phyloP scores from a whole-genome alignment of 2,888 invertebrate genomes.

The Lepetodrilus schrolli region DNA sequence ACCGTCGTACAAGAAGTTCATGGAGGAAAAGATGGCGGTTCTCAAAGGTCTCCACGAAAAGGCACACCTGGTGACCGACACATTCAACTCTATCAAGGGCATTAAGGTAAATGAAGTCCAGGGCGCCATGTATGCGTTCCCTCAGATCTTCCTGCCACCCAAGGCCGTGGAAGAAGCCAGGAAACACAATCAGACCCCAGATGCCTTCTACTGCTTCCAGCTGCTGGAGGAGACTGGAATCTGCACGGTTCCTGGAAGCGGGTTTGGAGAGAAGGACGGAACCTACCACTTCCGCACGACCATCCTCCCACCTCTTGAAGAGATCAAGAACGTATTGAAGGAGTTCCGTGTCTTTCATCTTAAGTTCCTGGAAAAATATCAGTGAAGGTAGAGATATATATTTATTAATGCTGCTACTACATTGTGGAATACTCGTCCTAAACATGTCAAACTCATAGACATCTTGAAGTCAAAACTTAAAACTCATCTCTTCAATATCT shows the following conservation, averaged over 20 bases:
- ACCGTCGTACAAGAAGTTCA: constrained; percentile 82
- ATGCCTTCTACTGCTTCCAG: constrained; percentile 93
- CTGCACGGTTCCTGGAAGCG: constrained; percentile 90
- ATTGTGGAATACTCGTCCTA: neutral
- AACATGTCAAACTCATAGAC: too few relatives aligned
- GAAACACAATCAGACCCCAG: constrained; percentile 80
- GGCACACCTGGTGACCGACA: constrained; percentile 88
- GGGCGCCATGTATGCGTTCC: constrained; percentile 99
- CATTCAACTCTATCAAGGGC: constrained; percentile 93
- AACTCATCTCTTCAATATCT: too few relatives aligned
- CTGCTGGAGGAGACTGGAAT: constrained; percentile 92
- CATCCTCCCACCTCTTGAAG: constrained; percentile 90
- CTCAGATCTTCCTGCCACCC: constrained; percentile 86
- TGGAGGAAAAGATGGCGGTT: constrained; percentile 82
- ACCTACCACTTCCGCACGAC: constrained; percentile 97
- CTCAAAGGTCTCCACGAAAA: constrained; percentile 84
- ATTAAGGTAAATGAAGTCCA: constrained; percentile 88
- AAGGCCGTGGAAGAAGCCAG: constrained; percentile 91
- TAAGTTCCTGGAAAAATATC: constrained; percentile 84
- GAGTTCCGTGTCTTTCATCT: constrained; percentile 88
- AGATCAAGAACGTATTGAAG: constrained; percentile 87
- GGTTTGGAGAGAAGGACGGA: constrained; percentile 94
- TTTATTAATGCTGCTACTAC: neutral
- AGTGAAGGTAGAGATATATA: constrained; percentile 39
- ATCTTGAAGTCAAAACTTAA: too few relatives aligned